Conservation (phyloP, 2,888 invertebrate species). For the Xestia sexstrigata region DNA sequence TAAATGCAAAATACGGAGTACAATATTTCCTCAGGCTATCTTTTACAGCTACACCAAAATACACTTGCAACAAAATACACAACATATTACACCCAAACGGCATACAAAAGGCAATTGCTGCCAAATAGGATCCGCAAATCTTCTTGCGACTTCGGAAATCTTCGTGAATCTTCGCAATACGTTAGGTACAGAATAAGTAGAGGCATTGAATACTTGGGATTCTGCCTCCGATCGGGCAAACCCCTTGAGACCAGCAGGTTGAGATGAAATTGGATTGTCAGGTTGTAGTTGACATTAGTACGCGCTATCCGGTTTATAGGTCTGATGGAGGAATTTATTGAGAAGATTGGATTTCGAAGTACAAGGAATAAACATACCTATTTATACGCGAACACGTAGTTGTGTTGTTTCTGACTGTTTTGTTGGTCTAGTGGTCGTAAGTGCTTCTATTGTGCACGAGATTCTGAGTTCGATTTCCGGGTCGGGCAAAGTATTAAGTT, state of each 20-base stretch:
- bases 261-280: constrained; percentile 76
- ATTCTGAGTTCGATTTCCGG: neutral
- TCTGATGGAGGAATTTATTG: constrained; percentile 55
- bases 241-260: constrained; percentile 64
- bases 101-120: constrained; percentile 30
- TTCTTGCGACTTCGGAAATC: constrained; percentile 36
- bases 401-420: neutral
- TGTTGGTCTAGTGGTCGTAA: neutral
- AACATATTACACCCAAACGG: constrained; percentile 25
- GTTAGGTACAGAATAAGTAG: constrained; percentile 54
- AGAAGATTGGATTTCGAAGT: constrained; percentile 45
- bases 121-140: constrained; percentile 49
- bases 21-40: neutral
- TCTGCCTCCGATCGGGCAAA: constrained; percentile 53
- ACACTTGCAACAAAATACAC: constrained; percentile 23
- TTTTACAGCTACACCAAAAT: neutral
- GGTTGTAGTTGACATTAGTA: constrained; percentile 60
- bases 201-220: constrained; percentile 56
- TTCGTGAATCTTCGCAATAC: constrained; percentile 46
- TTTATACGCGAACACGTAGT: neutral
- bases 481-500: neutral
- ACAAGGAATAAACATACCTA: constrained; percentile 22
- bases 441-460: neutral
- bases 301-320: constrained; percentile 65
- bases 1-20: neutral